phyloP scores from a whole-genome alignment of 2,888 invertebrate genomes.

The Volucella inanis region DNA sequence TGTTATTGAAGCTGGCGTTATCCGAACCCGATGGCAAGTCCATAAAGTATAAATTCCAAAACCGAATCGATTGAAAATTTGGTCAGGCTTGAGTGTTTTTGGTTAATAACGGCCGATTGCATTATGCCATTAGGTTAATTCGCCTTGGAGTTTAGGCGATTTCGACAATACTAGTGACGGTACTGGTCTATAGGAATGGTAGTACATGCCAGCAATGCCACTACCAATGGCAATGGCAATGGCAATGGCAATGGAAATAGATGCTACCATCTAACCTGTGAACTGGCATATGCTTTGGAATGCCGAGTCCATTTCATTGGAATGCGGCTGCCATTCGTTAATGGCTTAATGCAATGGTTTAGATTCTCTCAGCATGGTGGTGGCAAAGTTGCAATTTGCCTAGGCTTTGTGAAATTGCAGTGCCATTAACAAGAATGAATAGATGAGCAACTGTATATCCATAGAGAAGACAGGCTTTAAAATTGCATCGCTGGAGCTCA shows the following conservation, averaged over 20 bases:
- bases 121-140: conserved; percentile 76
- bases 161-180: conserved; percentile 17
- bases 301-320: conserved; percentile 55
- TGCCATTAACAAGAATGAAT: conserved; percentile 36
- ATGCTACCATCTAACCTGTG: conserved; percentile 32
- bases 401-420: conserved; percentile 44
- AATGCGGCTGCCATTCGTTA: conserved; percentile 61
- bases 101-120: conserved; percentile 76
- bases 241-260: too few species aligned
- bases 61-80: conserved; percentile 77
- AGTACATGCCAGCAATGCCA: too few species aligned
- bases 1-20: conserved; percentile 64
- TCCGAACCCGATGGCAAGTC: conserved; percentile 47
- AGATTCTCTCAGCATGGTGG: conserved; percentile 44
- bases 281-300: conserved; percentile 45
- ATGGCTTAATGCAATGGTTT: conserved; percentile 67
- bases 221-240: too few species aligned
- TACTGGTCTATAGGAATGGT: too few species aligned
- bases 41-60: conserved; percentile 71
- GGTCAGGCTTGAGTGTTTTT: conserved; percentile 77
- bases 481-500: conserved; percentile 18
- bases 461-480: conserved; percentile 39
- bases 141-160: conserved; percentile 60
- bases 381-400: conserved; percentile 52
- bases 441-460: conserved; percentile 24